These are phyloP conservation scores for Girardia tigrina DNA, from an alignment of 2,888 invertebrate species.

Conservation along the genomic window DNA sequence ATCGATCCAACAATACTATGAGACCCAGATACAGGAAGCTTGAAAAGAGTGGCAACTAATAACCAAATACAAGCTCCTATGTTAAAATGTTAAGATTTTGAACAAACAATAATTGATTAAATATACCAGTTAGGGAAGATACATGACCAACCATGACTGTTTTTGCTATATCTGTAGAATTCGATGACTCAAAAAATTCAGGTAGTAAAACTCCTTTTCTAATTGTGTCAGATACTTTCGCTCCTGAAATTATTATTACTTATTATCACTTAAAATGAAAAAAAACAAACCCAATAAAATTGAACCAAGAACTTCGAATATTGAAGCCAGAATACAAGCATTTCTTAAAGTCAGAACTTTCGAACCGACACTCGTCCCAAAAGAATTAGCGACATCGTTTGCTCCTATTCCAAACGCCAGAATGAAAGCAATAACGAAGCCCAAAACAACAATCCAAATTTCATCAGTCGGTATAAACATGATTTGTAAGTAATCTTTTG, in stretches of 20 bases:
- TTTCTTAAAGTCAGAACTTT: conserved; percentile 80
- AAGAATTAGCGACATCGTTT: conserved; percentile 95
- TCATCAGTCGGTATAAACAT: conserved; percentile 40
- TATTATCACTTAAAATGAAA: not conserved
- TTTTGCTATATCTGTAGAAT: conserved; percentile 42
- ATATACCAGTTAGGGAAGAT: conserved; percentile 59
- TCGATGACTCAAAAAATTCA: conserved; percentile 59
- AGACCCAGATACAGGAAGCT: conserved; percentile 93
- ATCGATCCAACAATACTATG: conserved; percentile 97
- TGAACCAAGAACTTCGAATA: conserved; percentile 89
- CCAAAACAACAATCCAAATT: conserved; percentile 71
- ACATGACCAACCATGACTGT: conserved; percentile 76
- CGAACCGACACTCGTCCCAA: conserved; percentile 92
- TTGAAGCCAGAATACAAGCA: conserved; percentile 85
- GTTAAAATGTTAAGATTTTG: not conserved
- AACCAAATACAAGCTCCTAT: conserved; percentile 78
- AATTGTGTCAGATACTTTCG: conserved; percentile 90
- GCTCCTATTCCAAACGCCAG: conserved; percentile 96
- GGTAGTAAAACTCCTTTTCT: conserved; percentile 88
- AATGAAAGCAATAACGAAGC: conserved; percentile 82
- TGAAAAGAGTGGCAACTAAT: conserved; percentile 76
- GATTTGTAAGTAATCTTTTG: no score
- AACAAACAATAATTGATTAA: not conserved
- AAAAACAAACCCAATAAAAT: conserved; percentile 67
- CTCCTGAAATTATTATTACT: conserved; percentile 54